Conservation (phyloP, 2,113 vertebrate species). For the Delphinus delphis region DNA sequence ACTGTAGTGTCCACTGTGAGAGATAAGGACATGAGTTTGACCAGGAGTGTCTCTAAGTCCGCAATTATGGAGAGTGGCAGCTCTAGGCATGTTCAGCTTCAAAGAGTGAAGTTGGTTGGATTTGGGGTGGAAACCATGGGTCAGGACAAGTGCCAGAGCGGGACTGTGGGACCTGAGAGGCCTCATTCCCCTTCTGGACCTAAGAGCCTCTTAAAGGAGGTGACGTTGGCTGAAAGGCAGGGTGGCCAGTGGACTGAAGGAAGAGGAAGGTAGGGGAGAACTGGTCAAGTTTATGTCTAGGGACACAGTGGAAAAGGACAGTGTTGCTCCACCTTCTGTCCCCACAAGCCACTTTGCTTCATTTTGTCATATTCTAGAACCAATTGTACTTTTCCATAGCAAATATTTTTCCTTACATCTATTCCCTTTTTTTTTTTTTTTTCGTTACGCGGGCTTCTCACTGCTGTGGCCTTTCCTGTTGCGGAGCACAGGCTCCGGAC, state of each 20-base stretch:
- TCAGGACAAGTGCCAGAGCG: neutral
- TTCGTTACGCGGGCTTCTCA: too few species aligned
- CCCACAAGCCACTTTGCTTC: neutral
- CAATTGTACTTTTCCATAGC: neutral
- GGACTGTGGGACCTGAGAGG: neutral
- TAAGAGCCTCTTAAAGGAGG: neutral
- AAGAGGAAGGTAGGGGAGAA: too few species aligned
- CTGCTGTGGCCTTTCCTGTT: too few species aligned
- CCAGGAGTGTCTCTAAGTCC: neutral
- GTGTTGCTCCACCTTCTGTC: neutral
- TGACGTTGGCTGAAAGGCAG: neutral
- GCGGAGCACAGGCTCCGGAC: too few species aligned
- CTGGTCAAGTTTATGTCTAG: neutral
- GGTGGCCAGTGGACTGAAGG: neutral
- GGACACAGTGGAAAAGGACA: neutral
- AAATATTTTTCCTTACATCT: neutral
- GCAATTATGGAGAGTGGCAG: fast-evolving
- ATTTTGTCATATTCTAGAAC: neutral
- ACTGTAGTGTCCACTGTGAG: neutral
- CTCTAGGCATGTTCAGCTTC: neutral
- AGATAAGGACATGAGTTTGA: neutral
- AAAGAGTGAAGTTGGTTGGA: neutral
- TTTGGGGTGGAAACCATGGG: neutral
- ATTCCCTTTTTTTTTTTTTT: neutral
- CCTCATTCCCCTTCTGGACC: too few species aligned